Evolutionary conservation across 2,113 vertebrate species (phyloP), one percentile per base, ranked within the genome.

Genomic region (Plectropomus leopardus): DNA sequence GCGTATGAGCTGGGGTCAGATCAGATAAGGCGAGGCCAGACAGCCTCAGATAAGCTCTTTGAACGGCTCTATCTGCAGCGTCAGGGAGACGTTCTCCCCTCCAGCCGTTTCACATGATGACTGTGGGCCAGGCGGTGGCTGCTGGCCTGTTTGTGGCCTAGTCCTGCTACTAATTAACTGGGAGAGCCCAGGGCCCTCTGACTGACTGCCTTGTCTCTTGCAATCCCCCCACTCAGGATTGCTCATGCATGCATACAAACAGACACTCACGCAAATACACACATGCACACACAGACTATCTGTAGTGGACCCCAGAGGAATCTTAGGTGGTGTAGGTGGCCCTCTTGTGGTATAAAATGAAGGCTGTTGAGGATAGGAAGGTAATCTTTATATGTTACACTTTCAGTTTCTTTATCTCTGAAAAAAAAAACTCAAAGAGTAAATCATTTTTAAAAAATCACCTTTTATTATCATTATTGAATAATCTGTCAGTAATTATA

Each of bases 1-100:
- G 87, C 82, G 64, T 86, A 71, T 85, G 85, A 88, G 82, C 78
- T 58, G 83, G 80, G 93, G 90, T 94, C 92, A 93, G 86, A 94
- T 93, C 92, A 94, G 94, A 95, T 95, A 95, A 92, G 85, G 74
- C 16, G 3, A 77, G 86, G 89, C 85, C 86, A 93, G 89, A 88
- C 88, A 66, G 92, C 79, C 88, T 80, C 58, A 91, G 89, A 94
- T 93, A 91, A 93, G 88, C 89, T 85, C 92, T 94, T 92, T 94
- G 93, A 95, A 92, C 86, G 63, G 70, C 89, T 94, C 90, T 92
- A 92, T 94, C 91, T 92, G 92, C 86, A 86, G 88, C 77, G 89
- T 92, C 88, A 86, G 80, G 82, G 83, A 88, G 88, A 90, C 70
- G 82, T 83, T 85, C 91, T 83, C 72, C 86, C 91, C 89, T 91